Base-by-base conservation (phyloP, 2,113 vertebrate genomes). In the Notothenia coriiceps region DNA sequence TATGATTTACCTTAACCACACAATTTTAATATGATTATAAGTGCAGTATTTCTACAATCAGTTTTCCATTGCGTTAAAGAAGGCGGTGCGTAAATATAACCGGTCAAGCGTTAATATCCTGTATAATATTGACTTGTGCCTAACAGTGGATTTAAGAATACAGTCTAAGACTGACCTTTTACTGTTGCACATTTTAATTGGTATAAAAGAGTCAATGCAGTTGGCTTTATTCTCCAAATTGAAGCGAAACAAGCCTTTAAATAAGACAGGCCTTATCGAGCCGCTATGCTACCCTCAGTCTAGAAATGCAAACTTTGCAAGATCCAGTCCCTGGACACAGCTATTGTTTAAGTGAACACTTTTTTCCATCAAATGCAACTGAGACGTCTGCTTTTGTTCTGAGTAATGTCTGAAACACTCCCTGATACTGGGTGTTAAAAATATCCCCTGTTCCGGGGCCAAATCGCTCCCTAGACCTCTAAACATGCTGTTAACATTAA, bases 341-440 rank as follows among this genome's bases (percentile, higher is more conserved):
- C 59, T 60, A 40, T 83, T 83, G 77, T 83, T 76, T 44, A 25
- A 69, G 12, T 49, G 35, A 33, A n/a, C n/a, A 29, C 2, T 25
- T 10, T 44, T 40, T 73, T 80, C 54, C 54, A 51, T 57, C 47
- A 77, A 49, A 69, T 60, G n/a, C 74, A 56, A 18, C 29, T 61
- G 67, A 84, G 68, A 74, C 40, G 20, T 22, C 49, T 55, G 46
- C 52, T 11, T 67, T 64, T 71, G 77, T 61, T 80, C 64, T n/a
- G 10, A 61, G 43, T 43, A 51, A 66, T 67, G 25, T 70, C 51
- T 67, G 29, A 59, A 61, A 77, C 74, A 63, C 64, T 66, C 60
- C 18, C 54, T 51, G 14, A 66, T 17, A 65, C 12, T 40, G 33
- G 59, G 12, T 56, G 35, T 17, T 54, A 18, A 57, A 62, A 74